phyloP scores from a whole-genome alignment of 2,113 vertebrate genomes.

The Neodon shergylaensis region DNA sequence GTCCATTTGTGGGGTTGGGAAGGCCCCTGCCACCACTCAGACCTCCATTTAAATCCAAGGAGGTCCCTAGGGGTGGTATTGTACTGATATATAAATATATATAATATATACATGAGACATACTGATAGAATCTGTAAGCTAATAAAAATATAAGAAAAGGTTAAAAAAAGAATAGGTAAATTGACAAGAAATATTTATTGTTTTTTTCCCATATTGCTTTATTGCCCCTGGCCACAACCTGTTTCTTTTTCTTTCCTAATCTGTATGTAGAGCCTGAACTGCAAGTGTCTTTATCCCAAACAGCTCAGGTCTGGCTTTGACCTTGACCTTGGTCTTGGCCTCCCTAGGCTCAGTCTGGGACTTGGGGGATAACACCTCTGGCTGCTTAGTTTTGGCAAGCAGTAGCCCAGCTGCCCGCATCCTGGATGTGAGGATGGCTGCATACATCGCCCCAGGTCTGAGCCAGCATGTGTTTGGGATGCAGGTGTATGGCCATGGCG shows the following conservation, averaged over 20 bases:
- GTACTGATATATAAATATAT: slow-evolving; percentile 90
- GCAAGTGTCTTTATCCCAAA: not conserved
- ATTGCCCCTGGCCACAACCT: slow-evolving; percentile 82
- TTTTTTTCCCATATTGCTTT: slow-evolving; percentile 88
- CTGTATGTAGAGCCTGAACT: slow-evolving; percentile 75
- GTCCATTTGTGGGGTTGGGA: not conserved
- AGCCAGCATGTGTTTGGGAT: not conserved
- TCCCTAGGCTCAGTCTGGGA: not conserved
- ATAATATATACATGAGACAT: slow-evolving; percentile 86
- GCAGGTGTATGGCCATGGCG: not conserved
- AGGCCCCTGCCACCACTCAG: not conserved
- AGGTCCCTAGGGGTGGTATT: slow-evolving; percentile 63
- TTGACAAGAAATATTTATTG: slow-evolving; percentile 96
- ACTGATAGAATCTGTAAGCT: slow-evolving; percentile 92
- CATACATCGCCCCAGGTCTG: not conserved
- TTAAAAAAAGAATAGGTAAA: slow-evolving; percentile 84
- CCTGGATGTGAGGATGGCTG: not conserved
- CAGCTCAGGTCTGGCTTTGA: not conserved
- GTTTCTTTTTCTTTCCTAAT: slow-evolving; percentile 73
- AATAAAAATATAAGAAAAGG: slow-evolving; percentile 88
- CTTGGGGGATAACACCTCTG: not conserved
- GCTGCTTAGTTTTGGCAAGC: not conserved
- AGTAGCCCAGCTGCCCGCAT: not conserved
- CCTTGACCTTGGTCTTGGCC: not conserved
- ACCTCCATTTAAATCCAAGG: slow-evolving; percentile 23